These are phyloP conservation scores for Chromobotia macracanthus DNA, from an alignment of 2,797 vertebrate species.

Conservation along the genomic window DNA sequence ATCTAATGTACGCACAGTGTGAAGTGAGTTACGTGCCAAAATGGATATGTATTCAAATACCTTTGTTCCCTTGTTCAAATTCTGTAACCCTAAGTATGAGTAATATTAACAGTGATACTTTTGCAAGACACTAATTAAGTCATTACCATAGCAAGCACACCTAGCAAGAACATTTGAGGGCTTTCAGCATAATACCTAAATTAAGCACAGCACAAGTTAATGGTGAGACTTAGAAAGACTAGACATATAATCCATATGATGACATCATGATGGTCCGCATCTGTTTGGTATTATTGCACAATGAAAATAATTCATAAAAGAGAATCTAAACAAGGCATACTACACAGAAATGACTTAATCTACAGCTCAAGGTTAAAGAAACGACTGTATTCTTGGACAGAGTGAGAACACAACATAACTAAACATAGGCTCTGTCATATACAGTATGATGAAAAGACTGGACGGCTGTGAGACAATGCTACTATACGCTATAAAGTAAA, in stretches of 20 bases:
- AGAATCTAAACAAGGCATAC: constrained; percentile 13
- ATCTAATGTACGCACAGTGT: too few relatives aligned
- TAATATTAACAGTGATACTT: constrained; percentile 1
- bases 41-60: background rate
- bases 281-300: constrained; percentile 31
- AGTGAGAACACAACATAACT: constrained; percentile 13
- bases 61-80: constrained; percentile 4
- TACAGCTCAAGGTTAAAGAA: constrained; percentile 24
- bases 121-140: constrained; percentile 12
- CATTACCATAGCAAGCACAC: constrained; percentile 9
- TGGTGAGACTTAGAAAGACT: background rate
- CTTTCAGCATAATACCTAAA: constrained; percentile 36
- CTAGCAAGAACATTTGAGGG: background rate
- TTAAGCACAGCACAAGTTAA: constrained; percentile 21
- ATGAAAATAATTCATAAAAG: constrained; percentile 21
- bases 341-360: constrained; percentile 19
- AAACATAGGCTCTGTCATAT: background rate
- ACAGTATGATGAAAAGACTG: background rate
- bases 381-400: constrained; percentile 12
- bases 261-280: constrained; percentile 26
- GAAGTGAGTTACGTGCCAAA: background rate
- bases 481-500: background rate
- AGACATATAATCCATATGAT: constrained; percentile 36
- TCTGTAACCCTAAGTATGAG: background rate
- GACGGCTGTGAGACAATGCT: background rate